Evolutionary conservation across 1,140 invertebrate species (phyloP).

Genomic region (Drosophila parabipectinata): DNA sequence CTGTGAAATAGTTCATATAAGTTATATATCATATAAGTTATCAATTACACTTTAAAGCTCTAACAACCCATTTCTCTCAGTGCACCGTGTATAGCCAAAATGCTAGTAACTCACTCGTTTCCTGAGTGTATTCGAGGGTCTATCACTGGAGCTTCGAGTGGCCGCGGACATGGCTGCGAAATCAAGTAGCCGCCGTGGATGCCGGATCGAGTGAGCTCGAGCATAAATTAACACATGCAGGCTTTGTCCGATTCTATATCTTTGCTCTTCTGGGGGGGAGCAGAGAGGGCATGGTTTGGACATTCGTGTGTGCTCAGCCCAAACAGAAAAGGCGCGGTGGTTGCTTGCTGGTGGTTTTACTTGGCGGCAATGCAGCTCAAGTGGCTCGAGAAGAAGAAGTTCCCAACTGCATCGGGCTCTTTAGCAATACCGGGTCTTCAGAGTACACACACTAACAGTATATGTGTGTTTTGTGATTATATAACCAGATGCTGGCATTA

Average conservation of each 20-base stretch:
- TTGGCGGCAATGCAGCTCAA: constrained; percentile 17
- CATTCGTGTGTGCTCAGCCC: constrained; percentile 40
- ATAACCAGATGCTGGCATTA: constrained; percentile 70
- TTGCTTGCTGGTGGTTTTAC: not conserved
- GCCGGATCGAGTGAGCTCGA: constrained; percentile 25
- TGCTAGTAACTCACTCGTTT: constrained; percentile 16
- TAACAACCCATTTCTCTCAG: not conserved
- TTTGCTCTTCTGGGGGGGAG: not conserved
- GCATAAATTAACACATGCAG: constrained; percentile 49
- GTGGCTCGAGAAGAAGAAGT: constrained; percentile 61
- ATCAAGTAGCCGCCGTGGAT: constrained; percentile 49
- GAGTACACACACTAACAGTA: constrained; percentile 5
- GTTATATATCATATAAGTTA: too few species aligned
- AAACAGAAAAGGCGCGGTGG: constrained; percentile 63
- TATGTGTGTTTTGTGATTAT: constrained; percentile 50
- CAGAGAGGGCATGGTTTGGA: too few species aligned
- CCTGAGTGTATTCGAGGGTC: constrained; percentile 34
- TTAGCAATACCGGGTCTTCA: constrained; percentile 47
- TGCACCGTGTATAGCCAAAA: constrained; percentile 2
- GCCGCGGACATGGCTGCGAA: constrained; percentile 18
- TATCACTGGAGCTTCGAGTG: constrained; percentile 31
- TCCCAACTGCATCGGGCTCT: constrained; percentile 35
- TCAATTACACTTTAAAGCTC: too few species aligned
- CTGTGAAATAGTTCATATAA: not conserved
- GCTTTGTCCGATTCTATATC: constrained; percentile 55